Conservation (phyloP, 2,113 vertebrate genomes). For the Podiceps cristatus region DNA sequence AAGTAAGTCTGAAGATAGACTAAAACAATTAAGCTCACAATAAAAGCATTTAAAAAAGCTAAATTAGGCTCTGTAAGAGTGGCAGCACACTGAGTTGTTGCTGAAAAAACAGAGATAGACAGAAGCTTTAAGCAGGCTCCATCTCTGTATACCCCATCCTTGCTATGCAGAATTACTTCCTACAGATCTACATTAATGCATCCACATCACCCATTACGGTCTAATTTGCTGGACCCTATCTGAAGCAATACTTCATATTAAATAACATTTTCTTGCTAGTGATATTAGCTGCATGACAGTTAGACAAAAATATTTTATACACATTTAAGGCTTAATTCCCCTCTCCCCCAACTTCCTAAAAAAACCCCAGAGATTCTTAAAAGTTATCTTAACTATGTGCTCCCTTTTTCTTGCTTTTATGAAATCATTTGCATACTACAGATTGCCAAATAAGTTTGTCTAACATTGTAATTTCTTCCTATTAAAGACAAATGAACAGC, state of each 20-base stretch:
- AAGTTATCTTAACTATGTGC: neutral
- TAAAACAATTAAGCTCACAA: neutral
- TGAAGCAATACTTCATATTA: neutral
- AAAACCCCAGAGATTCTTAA: neutral
- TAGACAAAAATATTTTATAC: neutral
- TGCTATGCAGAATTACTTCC: neutral
- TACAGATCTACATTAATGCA: neutral
- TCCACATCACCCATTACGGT: accelerated
- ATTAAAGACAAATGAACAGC: neutral
- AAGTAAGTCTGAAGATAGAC: neutral
- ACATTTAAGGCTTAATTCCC: neutral
- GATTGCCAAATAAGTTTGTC: neutral
- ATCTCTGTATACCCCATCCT: neutral
- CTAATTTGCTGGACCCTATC: neutral
- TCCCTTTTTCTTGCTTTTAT: neutral
- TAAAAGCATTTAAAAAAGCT: neutral
- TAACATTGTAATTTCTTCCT: neutral
- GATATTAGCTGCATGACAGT: neutral
- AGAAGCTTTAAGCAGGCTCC: neutral
- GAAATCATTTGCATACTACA: neutral
- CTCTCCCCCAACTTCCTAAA: neutral
- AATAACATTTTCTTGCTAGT: neutral
- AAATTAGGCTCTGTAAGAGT: neutral
- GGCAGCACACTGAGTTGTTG: neutral
- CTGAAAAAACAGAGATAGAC: neutral